Evolutionary conservation across 2,113 vertebrate species (phyloP), one percentile per base, ranked within the genome.

Genomic region (Tenebrosternarchus preto): DNA sequence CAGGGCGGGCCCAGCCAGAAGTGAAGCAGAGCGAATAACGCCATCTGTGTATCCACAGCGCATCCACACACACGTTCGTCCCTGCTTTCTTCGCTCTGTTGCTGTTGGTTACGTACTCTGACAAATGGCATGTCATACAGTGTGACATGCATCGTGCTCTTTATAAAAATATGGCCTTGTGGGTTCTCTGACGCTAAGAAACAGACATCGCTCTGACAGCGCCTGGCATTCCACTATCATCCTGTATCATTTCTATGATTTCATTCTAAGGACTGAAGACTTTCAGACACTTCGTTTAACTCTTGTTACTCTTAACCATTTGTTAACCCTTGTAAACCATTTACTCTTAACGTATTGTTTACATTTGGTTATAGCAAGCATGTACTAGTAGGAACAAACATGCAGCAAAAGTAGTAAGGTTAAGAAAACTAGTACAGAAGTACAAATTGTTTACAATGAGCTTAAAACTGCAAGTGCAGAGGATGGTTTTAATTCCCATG

Each of bases 231-330:
- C 53, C 12, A 19, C 27, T 33, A 16, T 74, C 72, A 50, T 50
- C 43, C 43, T 15, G 9, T 12, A 50, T 25, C 3, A 55, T 39
- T 56, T 33, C 46, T 55, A 19, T 31, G 50, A 56, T 59, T 60
- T 57, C 72, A 59, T 74, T 59, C 39, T 33, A 74, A 59, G 15
- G 55, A 29, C 59, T 74, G 55, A 74, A 59, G 31, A 59, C 56
- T 59, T 33, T 59, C 72, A 59, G 53, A 74, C 36, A 20, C 19
- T 39, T 36, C 59, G 36, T 24, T 12, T 59, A 36, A 74, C 59
- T 2, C 12, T 12, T 50, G 43, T 12, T n/a, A n/a, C n/a, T n/a
- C n/a, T n/a, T n/a, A n/a, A n/a, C n/a, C n/a, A n/a, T n/a, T n/a
- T n/a, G n/a, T n/a, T n/a, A n/a, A n/a, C n/a, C n/a, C n/a, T n/a